phyloP scores from a whole-genome alignment of 2,888 invertebrate species.

The Meloe dianella region DNA sequence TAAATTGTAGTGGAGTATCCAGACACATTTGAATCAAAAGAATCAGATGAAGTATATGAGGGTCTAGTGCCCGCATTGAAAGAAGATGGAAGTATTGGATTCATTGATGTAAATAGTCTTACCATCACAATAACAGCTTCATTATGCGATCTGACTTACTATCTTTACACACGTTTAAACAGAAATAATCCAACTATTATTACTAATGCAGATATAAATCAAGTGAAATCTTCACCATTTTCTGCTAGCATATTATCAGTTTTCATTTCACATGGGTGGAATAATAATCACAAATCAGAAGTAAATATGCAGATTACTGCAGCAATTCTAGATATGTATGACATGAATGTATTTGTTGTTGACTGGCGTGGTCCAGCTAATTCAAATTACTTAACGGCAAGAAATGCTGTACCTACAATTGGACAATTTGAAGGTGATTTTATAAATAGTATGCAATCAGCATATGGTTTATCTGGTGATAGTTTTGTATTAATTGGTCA shows the following conservation, averaged over 20 bases:
- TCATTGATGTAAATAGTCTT: conserved; percentile 18
- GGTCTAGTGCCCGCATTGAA: neutral
- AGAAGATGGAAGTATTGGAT: conserved; percentile 11
- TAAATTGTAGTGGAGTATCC: neutral
- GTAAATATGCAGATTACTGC: conserved; percentile 39
- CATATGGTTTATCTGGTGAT: conserved; percentile 37
- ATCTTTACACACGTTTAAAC: conserved; percentile 41
- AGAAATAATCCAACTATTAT: conserved; percentile 24
- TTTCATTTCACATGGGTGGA: conserved; percentile 54
- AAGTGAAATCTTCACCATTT: conserved; percentile 32
- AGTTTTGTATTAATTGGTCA: conserved; percentile 44
- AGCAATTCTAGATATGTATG: conserved; percentile 39
- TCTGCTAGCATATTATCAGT: conserved; percentile 39
- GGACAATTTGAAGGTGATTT: conserved; percentile 44
- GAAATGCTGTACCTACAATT: conserved; percentile 38
- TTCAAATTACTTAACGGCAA: conserved; percentile 38
- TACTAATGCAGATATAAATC: conserved; percentile 24
- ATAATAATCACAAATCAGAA: conserved; percentile 41
- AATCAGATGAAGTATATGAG: conserved; percentile 9
- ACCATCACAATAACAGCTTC: conserved; percentile 20
- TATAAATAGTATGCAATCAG: conserved; percentile 38
- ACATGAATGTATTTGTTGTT: conserved; percentile 52
- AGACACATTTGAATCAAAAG: neutral
- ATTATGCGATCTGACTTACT: conserved; percentile 40
- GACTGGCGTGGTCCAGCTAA: conserved; percentile 48